Base-by-base conservation (phyloP, 1,140 invertebrate genomes). In the Plodia interpunctella region DNA sequence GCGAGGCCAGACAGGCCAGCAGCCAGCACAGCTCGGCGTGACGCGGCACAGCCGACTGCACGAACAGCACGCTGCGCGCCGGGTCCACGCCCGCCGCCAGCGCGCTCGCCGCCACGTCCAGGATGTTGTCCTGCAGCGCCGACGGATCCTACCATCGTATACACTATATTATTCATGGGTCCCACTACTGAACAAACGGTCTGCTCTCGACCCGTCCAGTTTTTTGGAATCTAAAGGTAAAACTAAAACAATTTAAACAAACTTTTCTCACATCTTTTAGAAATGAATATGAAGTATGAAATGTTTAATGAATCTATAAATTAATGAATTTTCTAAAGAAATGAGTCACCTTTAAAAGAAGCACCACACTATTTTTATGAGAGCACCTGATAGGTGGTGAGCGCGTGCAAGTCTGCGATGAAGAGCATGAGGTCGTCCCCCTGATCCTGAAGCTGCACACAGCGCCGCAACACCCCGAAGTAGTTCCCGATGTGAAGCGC, bases 401-500 rank as follows among this genome's bases (percentile, higher is more conserved):
- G 95, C 0, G 98, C 94, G 90, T 99, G 98, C 62, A 99, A 90
- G 90, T 99, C 98, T 5, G 96, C 98, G 73, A 99, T 95, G 72
- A 95, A 96, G 55, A 95, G 92, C 61, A 98, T 92, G 0, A 97
- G 91, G 74, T 94, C 87, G 59, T 95, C 91, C 11, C 91, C 90
- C 9, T 63, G 49, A 56, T 98, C 91, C 90, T 99, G 98, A 19
- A 98, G 80, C 15, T 94, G 87, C 6, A 96, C 91, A 95, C 98
- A 99, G 78, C 95, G 94, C 58, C 93, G 91, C 49, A 99, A 93
- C 0, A 97, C 98, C 49, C 98, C 98, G 73, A 99, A 94, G 90
- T 99, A 99, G 91, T 99, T 99, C 2, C 98, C 98, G 52, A 99
- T 90, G 90, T 99, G 98, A 49, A 98, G 90, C 5, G 93, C 90